Evolutionary conservation across 2,888 invertebrate species (phyloP), one percentile per base, ranked within the genome.

Genomic region (Chelonus formosanus): DNA sequence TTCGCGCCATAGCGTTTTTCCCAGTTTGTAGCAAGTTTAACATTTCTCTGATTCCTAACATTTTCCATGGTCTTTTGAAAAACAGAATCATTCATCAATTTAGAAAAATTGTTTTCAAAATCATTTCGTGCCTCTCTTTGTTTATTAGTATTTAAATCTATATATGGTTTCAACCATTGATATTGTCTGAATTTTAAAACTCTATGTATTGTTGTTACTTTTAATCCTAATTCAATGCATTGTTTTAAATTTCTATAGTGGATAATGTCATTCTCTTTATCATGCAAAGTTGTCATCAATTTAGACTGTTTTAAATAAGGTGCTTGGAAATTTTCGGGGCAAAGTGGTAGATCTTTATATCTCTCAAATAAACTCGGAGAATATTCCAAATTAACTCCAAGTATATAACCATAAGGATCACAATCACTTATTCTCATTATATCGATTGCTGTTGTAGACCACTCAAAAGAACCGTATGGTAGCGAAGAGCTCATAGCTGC

Each of bases 281-380:
- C 0, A 8, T 50, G 5, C 3, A 65, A 36, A 8, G 74, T 77
- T 4, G 74, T 70, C 59, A 76, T 60, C 2, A 79, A 67, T 71
- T 78, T 79, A 1, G 50, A 5, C 20, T 68, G 52, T 56, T 66
- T 73, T 0, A 67, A 67, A 4, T 52, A 53, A 3, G 73, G 67
- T 4, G 72, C 70, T 43, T 5, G 56, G 44, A 65, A n/a, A 61
- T 78, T 73, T 64, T 80, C 73, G 0, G 76, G 65, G 57, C 79
- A 79, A 64, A 81, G 76, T 3, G 79, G 80, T 4, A 79, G 70
- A 69, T 82, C 80, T 47, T 74, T 74, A 63, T 82, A 80, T 3
- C 34, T 3, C 63, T 80, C 75, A 65, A 80, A 80, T 36, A 79
- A 53, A 4, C 66, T 32, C 40, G 47, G 5, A 6, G 63, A 59